Percentiles rank a stretch among this genome's conserved stretches.
Conservation (phyloP, 2,113 vertebrate species). For the Cercopithecus mona region DNA sequence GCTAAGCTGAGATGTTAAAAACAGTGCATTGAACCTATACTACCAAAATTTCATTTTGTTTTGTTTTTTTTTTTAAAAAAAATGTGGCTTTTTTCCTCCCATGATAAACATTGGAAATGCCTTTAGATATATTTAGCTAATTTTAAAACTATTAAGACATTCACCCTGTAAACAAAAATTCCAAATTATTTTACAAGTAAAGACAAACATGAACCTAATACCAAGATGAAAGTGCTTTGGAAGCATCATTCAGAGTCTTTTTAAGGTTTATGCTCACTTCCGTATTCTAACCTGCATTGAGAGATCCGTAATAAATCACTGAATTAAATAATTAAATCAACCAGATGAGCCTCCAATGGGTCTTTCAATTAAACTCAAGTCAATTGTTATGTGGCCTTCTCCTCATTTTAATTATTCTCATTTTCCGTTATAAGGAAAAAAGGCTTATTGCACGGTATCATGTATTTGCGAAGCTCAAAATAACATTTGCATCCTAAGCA, state of each 20-base stretch:
- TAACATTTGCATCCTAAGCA: constrained; percentile 76
- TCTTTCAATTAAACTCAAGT: constrained; percentile 41
- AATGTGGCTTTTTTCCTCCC: not conserved
- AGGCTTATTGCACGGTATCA: constrained; percentile 76
- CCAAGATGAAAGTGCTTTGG: constrained; percentile 37
- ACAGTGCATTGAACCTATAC: not conserved
- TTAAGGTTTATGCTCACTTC: constrained; percentile 33
- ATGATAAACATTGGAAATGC: not conserved
- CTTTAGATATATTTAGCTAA: constrained; percentile 5
- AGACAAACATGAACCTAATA: not conserved
- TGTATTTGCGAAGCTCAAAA: constrained; percentile 75
- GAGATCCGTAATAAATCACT: constrained; percentile 34
- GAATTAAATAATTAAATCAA: constrained; percentile 66
- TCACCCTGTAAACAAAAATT: constrained; percentile 41
- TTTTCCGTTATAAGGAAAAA: constrained; percentile 55
- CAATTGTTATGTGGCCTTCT: constrained; percentile 67
- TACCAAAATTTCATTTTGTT: not conserved
- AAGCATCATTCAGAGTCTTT: constrained; percentile 3
- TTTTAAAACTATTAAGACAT: constrained; percentile 39
- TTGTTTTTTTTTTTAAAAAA: not conserved
- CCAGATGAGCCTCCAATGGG: constrained; percentile 19
- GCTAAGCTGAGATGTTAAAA: constrained; percentile 42
- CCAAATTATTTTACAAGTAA: constrained; percentile 23
- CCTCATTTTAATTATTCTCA: constrained; percentile 6
- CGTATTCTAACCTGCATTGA: constrained; percentile 7